Evolutionary conservation across 2,797 vertebrate species (phyloP), one percentile per base, ranked within the genome.

Genomic region (Smutsia gigantea): DNA sequence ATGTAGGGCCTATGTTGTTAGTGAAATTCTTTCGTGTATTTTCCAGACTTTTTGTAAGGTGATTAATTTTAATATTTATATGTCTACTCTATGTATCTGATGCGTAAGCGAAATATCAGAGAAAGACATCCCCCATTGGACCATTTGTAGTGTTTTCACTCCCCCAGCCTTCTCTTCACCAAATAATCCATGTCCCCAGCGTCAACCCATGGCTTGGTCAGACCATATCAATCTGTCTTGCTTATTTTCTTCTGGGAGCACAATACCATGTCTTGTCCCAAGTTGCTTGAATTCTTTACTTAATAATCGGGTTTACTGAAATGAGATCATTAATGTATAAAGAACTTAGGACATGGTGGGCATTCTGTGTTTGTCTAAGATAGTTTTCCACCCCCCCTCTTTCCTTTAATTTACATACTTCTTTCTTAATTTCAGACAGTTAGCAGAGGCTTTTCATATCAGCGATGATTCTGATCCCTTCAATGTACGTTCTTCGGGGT

Each of bases 391-490:
- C 21, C 23, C 27, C 12, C 7, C 21, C 34, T 13, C 63, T 78
- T 72, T 77, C 72, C 71, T 83, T 79, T 11, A n/a, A 42, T 81
- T 87, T 84, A n/a, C 42, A 5, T 63, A n/a, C 61, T 68, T 93
- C 93, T 95, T 51, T 96, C 79, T 95, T 13, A 34, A 37, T 98
- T 97, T 55, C 69, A 99, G 99, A 84, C 99, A 99, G 25, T 98
- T 99, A 98, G 99, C 99, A 14, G 99, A 99, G 97, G 99, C 99
- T 19, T 98, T 99, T 95, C 99, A 99, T 98, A 99, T 99, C 84
- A 99, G 99, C 97, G 98, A 99, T 2, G 99, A 99, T 69, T 99
- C 99, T 25, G 99, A 99, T 98, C 99, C 99, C 86, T 99, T 99
- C 98, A 99, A 99, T 68, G 46, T 98, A 57, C 99, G 99, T 97